Evolutionary conservation across 2,113 vertebrate genomes (phyloP).

Genomic region (Melanostigma gelatinosum): DNA sequence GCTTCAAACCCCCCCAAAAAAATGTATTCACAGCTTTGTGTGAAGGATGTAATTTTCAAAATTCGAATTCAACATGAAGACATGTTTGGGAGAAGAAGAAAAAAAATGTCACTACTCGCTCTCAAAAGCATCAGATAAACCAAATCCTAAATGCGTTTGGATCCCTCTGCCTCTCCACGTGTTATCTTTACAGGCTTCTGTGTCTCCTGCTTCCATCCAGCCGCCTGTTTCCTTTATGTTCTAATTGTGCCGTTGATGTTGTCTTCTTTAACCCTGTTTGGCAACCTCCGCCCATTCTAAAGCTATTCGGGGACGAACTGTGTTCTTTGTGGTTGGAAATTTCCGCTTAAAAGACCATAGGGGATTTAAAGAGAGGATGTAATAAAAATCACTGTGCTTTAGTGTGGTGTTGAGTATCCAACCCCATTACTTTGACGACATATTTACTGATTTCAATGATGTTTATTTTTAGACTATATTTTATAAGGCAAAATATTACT

Average conservation of each 20-base stretch:
- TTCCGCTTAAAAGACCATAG: neutral
- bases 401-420: neutral
- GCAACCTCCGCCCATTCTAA: neutral
- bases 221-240: conserved; percentile 13
- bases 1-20: conserved; percentile 9
- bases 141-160: conserved; percentile 37
- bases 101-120: conserved; percentile 36
- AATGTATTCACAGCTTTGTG: conserved; percentile 49
- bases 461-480: neutral
- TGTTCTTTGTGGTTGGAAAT: neutral
- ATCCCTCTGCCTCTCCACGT: conserved; percentile 23
- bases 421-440: neutral
- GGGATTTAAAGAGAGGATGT: neutral
- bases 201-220: neutral
- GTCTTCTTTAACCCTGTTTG: conserved; percentile 15
- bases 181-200: conserved; percentile 36
- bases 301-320: neutral
- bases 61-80: conserved; percentile 32
- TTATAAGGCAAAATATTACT: neutral
- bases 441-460: neutral
- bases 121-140: conserved; percentile 48
- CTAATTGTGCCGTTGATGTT: conserved; percentile 19
- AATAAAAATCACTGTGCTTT: neutral
- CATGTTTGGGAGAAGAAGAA: neutral
- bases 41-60: conserved; percentile 44